Evolutionary conservation across 2,888 invertebrate species (phyloP), one percentile per base, ranked within the genome.

Genomic region (Teleiodes luculella): DNA sequence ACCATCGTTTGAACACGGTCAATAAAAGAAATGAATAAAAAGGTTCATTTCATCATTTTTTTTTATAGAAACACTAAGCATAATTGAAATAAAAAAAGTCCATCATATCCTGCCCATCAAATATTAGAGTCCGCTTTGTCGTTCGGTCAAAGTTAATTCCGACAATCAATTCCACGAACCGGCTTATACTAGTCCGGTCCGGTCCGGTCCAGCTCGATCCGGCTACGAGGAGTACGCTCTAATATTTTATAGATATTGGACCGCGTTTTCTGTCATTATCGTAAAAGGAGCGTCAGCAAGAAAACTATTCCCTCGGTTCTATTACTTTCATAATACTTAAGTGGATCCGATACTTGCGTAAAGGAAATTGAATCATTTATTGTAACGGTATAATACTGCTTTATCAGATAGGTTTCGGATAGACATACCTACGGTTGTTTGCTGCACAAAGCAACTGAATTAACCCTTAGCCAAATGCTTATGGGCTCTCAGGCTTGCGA

Each of bases 301-400:
- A 87, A 88, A 89, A 89, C 88, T 86, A 86, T 87, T 86, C 83
- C 77, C 77, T 79, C 76, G 76, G 78, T 67, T 82, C 80, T 85
- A 86, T 86, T 86, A 80, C 88, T 83, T 81, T 86, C 85, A 86
- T 89, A 89, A 88, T 87, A 86, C 85, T 86, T 86, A 88, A 88
- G 87, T 87, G 86, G 86, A 86, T 83, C 78, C 76, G 83, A 83
- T 86, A 83, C 82, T 86, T 85, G 81, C 80, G 83, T 84, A 80
- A 76, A 83, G 84, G 81, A 85, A 87, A 88, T 88, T 86, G 86
- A 86, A 88, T 88, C 88, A 86, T 85, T 87, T 87, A 86, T 86
- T 86, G 86, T 85, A 85, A 86, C 74, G 76, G 78, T 67, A 78
- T 80, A 80, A 83, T 83, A 82, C 80, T 78, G 80, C 75, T 84